Percentiles rank a stretch among this genome's conserved stretches.
These are phyloP conservation scores for Endomychus coccineus DNA, from an alignment of 2,888 invertebrate species.

Conservation along the genomic window DNA sequence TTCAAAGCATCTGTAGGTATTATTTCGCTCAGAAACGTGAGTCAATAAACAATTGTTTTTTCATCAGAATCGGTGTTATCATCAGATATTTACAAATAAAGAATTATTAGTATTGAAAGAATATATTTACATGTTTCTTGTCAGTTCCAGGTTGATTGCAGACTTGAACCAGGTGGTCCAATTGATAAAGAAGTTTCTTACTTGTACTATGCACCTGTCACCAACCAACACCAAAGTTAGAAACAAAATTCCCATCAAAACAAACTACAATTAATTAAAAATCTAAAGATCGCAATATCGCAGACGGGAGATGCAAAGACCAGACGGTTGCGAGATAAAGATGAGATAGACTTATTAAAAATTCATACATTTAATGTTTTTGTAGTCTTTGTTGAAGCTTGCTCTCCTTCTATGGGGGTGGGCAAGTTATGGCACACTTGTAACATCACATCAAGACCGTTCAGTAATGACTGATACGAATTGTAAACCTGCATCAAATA, in stretches of 20 bases:
- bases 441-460: slow-evolving; percentile 58
- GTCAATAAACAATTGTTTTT: too few species aligned
- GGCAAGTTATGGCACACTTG: slow-evolving; percentile 58
- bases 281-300: slow-evolving; percentile 1
- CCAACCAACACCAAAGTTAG: slow-evolving; percentile 38
- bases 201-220: slow-evolving; percentile 87
- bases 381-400: slow-evolving; percentile 12
- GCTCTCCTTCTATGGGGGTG: slow-evolving; percentile 25
- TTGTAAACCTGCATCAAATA: slow-evolving; percentile 52
- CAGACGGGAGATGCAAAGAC: slow-evolving; percentile 2
- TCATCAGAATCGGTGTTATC: too few species aligned
- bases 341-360: slow-evolving; percentile 4
- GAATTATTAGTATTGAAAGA: slow-evolving; percentile 9
- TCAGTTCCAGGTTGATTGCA: slow-evolving; percentile 86
- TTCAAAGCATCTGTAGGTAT: too few species aligned
- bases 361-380: slow-evolving; percentile 12
- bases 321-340: slow-evolving; percentile 9
- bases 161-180: slow-evolving; percentile 92
- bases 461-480: slow-evolving; percentile 58
- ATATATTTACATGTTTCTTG: slow-evolving; percentile 64
- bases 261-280: slow-evolving; percentile 5
- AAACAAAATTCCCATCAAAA: slow-evolving; percentile 2
- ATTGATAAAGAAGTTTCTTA: slow-evolving; percentile 90
- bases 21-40: too few species aligned
- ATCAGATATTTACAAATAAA: too few species aligned